These are phyloP conservation scores for Epinotia ramella DNA, from an alignment of 2,888 invertebrate species.

Conservation along the genomic window DNA sequence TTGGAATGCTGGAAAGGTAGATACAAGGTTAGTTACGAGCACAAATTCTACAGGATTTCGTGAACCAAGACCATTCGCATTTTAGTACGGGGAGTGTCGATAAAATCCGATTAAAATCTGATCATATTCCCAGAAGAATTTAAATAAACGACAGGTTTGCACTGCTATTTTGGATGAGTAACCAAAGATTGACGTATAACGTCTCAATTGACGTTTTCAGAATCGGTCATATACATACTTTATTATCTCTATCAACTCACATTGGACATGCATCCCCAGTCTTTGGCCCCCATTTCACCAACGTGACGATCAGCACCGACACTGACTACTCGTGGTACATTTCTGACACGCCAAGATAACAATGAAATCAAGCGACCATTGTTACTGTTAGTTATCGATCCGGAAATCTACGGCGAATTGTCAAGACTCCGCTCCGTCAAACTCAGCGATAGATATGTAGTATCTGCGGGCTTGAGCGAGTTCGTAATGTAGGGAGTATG, in stretches of 20 bases:
- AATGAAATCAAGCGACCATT: background rate
- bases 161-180: too few species aligned
- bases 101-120: too few species aligned
- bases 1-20: slow-evolving; percentile 23
- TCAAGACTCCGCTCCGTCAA: background rate
- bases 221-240: too few species aligned
- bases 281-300: background rate
- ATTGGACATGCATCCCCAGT: background rate
- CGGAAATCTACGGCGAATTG: background rate
- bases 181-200: too few species aligned
- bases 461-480: background rate
- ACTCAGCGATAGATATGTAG: background rate
- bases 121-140: too few species aligned
- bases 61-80: background rate
- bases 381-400: background rate
- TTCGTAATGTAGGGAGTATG: background rate
- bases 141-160: too few species aligned
- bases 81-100: too few species aligned
- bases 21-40: background rate
- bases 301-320: background rate
- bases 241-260: too few species aligned
- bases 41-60: background rate
- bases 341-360: background rate
- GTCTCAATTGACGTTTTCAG: too few species aligned
- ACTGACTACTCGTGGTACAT: background rate